Evolutionary conservation across 2,888 invertebrate species (phyloP), one percentile per base, ranked within the genome.

Genomic region (Osedax frankpressi): DNA sequence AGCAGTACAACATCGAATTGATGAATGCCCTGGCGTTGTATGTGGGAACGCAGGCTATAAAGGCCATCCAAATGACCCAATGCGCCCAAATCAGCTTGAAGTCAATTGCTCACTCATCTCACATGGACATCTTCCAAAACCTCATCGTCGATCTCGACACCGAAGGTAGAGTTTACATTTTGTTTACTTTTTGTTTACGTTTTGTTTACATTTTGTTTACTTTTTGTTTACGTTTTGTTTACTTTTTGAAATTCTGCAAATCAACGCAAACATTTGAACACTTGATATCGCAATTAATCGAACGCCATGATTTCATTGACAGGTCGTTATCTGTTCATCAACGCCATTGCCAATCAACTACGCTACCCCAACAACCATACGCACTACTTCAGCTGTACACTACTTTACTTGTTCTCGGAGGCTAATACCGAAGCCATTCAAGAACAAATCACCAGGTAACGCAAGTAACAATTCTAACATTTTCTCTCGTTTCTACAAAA

Each of bases 51-150:
- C 94, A 95, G 85, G 97, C 97, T 2, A 97, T 98, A 79, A 88
- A 90, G 1, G 89, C 91, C 82, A 94, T 98, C 77, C 89, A 95
- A 76, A 89, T 89, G 80, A 95, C 95, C 85, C 91, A 92, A 69
- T 90, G 91, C 80, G 91, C 92, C 1, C 95, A 96, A 0, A 44
- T 44, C 44, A 95, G 91, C 82, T 94, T 95, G 90, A 90, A 93
- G 67, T 96, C 95, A n/a, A 96, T 99, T 77, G 82, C 82, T 30
- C 96, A 97, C 84, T 94, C 95, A 30, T 92, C 97, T 0, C 97
- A 95, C 85, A 98, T 98, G 96, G 98, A 98, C 85, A 97, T 99
- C 79, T 98, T 98, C 88, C 97, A 98, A 86, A 97, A 96, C 86
- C 88, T 98, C 79, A 95, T 95, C 0, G 96, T 97, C 0, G 95